Evolutionary conservation across 2,888 invertebrate species (phyloP).

Genomic region (Leucania comma): DNA sequence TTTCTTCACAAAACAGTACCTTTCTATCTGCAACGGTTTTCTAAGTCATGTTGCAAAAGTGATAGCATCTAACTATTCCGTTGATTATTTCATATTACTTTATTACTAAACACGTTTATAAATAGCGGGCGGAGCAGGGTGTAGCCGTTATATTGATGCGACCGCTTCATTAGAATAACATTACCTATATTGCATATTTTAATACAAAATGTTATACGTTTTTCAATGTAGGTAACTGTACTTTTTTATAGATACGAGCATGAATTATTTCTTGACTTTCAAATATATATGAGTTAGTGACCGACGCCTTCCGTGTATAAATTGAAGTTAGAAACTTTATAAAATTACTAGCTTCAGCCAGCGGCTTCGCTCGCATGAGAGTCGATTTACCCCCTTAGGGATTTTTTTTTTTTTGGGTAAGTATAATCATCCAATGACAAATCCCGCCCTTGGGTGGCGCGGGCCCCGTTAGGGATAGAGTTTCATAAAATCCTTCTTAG

Average conservation of each 20-base stretch:
- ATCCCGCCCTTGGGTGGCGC: no score
- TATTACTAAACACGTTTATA: slow-evolving; percentile 68
- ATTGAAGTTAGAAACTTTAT: neutral
- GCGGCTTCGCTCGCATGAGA: no score
- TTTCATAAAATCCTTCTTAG: no score
- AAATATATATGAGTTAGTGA: slow-evolving; percentile 1
- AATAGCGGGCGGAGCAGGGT: slow-evolving; percentile 53
- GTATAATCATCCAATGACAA: no score
- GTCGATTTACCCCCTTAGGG: no score
- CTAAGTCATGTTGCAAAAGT: slow-evolving; percentile 58
- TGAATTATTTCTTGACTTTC: neutral
- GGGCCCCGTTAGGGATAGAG: no score
- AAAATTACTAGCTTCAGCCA: no score
- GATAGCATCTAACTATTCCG: slow-evolving; percentile 67
- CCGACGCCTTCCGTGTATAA: neutral
- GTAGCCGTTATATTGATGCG: slow-evolving; percentile 56
- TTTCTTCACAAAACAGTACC: neutral
- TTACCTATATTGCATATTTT: slow-evolving; percentile 47
- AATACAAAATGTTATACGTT: slow-evolving; percentile 35
- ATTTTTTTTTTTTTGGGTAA: no score
- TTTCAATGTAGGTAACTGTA: slow-evolving; percentile 46
- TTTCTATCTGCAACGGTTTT: slow-evolving; percentile 42
- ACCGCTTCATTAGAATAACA: slow-evolving; percentile 65
- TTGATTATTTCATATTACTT: slow-evolving; percentile 73
- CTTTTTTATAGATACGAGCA: slow-evolving; percentile 15